Percentiles rank a stretch among this genome's conserved stretches.
Conservation (phyloP, 2,797 vertebrate genomes). For the Anguilla pacifica region DNA sequence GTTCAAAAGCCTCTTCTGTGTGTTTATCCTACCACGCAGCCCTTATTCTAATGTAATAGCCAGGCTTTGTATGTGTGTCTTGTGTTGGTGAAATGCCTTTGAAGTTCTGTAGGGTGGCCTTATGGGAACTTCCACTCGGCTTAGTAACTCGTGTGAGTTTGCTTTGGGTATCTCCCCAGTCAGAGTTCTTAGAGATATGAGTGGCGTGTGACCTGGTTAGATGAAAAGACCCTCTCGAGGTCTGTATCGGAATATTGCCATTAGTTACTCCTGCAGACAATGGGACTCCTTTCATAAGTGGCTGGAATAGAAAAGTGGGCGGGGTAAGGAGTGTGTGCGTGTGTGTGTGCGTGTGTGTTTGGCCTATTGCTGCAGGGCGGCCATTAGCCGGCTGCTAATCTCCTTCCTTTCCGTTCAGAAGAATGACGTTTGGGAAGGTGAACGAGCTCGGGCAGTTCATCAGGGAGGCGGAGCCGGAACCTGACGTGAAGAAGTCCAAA, state of each 20-base stretch:
- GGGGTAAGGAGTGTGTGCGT: not conserved
- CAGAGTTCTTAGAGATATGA: not conserved
- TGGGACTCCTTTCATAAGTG: not conserved
- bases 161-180: not conserved
- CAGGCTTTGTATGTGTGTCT: not conserved
- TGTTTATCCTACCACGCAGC: not conserved
- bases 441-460: slow-evolving; percentile 97
- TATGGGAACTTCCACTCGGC: not conserved
- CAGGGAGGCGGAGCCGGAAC: slow-evolving; percentile 96
- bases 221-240: not conserved
- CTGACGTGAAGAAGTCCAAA: slow-evolving; percentile 98
- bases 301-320: not conserved
- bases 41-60: not conserved
- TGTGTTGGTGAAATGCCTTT: not conserved
- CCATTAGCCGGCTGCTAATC: not conserved
- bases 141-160: not conserved
- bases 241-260: not conserved
- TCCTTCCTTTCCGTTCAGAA: slow-evolving; percentile 72
- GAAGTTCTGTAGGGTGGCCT: not conserved
- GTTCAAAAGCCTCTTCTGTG: not conserved
- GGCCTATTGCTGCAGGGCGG: not conserved
- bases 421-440: slow-evolving; percentile 97
- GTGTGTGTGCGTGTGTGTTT: not conserved
- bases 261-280: not conserved
- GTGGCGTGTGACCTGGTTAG: not conserved